Percentiles rank a stretch among this genome's conserved stretches.
phyloP scores from a whole-genome alignment of 2,113 vertebrate species.

The Microtus oregoni region DNA sequence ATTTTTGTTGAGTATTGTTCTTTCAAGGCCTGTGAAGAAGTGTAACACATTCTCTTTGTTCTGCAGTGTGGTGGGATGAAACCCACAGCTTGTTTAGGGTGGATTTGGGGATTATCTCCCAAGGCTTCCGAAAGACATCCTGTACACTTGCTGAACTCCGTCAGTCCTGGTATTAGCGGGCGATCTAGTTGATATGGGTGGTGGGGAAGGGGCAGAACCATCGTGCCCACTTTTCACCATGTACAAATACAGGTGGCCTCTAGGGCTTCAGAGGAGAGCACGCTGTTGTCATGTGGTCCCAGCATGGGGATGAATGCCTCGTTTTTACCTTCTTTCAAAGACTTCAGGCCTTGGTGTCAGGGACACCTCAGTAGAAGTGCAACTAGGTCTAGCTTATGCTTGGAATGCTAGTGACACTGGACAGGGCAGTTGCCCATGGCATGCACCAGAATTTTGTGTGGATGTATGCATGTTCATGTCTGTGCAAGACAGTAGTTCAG shows the following conservation, averaged over 20 bases:
- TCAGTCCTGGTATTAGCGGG: not conserved
- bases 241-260: not conserved
- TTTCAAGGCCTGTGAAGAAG: too few relatives aligned
- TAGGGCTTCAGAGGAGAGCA: not conserved
- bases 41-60: not conserved
- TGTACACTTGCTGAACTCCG: too few relatives aligned
- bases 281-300: not conserved
- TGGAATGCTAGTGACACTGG: not conserved
- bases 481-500: not conserved
- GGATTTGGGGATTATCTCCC: not conserved
- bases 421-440: not conserved
- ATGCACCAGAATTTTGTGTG: too few relatives aligned
- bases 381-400: not conserved
- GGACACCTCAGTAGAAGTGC: not conserved
- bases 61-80: not conserved
- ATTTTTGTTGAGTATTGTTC: too few relatives aligned
- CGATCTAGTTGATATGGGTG: not conserved
- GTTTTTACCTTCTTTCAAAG: not conserved
- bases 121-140: not conserved
- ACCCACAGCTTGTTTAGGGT: not conserved
- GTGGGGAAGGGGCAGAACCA: not conserved
- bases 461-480: not conserved
- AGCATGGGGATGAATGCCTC: not conserved
- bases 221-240: not conserved
- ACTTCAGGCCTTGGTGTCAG: not conserved